These are phyloP conservation scores for Cichlasoma orientale DNA, from an alignment of 2,797 vertebrate genomes.

Conservation along the genomic window DNA sequence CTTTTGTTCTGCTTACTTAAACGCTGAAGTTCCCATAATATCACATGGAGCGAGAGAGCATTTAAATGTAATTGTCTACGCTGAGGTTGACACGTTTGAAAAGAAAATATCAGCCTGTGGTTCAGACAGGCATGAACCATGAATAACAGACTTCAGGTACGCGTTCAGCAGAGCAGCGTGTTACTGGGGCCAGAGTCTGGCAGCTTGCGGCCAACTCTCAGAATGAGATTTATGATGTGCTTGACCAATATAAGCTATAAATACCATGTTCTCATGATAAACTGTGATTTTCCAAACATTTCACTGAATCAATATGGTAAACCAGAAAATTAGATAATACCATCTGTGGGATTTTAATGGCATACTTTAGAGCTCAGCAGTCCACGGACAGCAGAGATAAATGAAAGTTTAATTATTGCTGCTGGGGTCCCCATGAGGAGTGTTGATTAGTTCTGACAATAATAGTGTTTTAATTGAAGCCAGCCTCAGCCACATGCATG, in stretches of 20 bases:
- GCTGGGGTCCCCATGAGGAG: constrained; percentile 61
- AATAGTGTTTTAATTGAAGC: constrained; percentile 81
- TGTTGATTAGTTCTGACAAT: constrained; percentile 80
- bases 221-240: constrained; percentile 70
- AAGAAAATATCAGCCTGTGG: constrained; percentile 53
- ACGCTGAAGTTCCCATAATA: not conserved
- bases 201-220: constrained; percentile 57
- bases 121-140: constrained; percentile 39
- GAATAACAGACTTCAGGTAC: constrained; percentile 67
- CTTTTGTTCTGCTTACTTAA: constrained; percentile 35
- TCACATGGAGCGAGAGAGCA: constrained; percentile 8
- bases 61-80: constrained; percentile 59
- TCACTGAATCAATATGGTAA: constrained; percentile 77
- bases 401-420: constrained; percentile 73
- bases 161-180: constrained; percentile 37
- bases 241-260: constrained; percentile 70
- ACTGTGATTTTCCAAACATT: constrained; percentile 77
- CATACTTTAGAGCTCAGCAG: constrained; percentile 61
- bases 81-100: constrained; percentile 50
- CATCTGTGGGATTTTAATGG: constrained; percentile 75
- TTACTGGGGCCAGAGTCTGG: constrained; percentile 39
- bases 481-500: constrained; percentile 71
- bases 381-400: constrained; percentile 66
- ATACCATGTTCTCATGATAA: constrained; percentile 73
- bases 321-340: constrained; percentile 77